Percentiles rank a stretch among this genome's conserved stretches.
These are phyloP conservation scores for Gobio occitaniae DNA, from an alignment of 2,797 vertebrate species.

Conservation along the genomic window DNA sequence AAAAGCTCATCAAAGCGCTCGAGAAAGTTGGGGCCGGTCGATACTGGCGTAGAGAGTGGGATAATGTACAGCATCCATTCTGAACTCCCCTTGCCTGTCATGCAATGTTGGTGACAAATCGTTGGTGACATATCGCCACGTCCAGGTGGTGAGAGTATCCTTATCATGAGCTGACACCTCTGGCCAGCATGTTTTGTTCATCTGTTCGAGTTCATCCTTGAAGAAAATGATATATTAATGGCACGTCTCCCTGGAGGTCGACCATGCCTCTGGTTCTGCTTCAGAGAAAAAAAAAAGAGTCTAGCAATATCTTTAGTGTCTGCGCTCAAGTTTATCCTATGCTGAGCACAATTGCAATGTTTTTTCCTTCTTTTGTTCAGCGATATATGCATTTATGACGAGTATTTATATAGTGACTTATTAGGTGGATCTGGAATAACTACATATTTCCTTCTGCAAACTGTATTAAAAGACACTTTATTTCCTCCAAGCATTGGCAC, in stretches of 20 bases:
- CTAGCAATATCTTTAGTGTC: constrained; percentile 20
- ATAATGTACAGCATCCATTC: constrained; percentile 56
- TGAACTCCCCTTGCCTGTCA: constrained; percentile 49
- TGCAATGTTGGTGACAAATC: constrained; percentile 58
- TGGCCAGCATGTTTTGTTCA: constrained; percentile 51
- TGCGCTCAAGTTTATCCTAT: not conserved
- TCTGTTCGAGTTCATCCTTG: constrained; percentile 60
- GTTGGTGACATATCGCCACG: constrained; percentile 56
- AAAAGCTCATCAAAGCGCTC: constrained; percentile 38
- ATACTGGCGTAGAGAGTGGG: constrained; percentile 37
- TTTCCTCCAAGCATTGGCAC: constrained; percentile 15
- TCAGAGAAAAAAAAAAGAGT: constrained; percentile 19
- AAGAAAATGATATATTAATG: constrained; percentile 63
- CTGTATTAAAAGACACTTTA: constrained; percentile 10
- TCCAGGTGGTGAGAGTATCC: constrained; percentile 54
- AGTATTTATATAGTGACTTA: not conserved
- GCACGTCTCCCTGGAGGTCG: constrained; percentile 40
- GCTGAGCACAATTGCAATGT: not conserved
- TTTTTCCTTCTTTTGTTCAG: not conserved
- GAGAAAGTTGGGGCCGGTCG: constrained; percentile 41
- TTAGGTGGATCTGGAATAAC: not conserved
- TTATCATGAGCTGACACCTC: constrained; percentile 56
- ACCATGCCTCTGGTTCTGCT: constrained; percentile 33
- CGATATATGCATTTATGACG: not conserved
- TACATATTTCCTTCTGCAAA: constrained; percentile 32